Evolutionary conservation across 2,888 invertebrate species (phyloP), one percentile per base, ranked within the genome.

Genomic region (Diadegma fenestrale): DNA sequence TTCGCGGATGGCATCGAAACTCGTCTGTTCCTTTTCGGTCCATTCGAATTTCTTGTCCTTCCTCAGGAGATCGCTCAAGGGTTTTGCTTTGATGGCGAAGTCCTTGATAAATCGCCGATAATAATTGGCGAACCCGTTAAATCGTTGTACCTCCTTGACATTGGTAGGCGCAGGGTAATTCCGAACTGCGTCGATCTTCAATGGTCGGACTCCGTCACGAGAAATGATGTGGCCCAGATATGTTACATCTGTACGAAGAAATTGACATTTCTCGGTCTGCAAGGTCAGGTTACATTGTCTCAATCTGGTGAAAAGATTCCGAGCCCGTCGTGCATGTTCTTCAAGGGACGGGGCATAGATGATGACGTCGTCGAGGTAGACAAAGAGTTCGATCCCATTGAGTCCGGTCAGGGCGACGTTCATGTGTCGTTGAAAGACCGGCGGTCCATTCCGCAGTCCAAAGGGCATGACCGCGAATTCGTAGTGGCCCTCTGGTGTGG

Each of bases 231-330:
- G 66, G 12, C 66, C 43, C 33, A 63, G 33, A 7, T 63, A 63
- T 5, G 63, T 63, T 10, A 63, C 33, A 22, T 63, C 63, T 6
- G 63, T 63, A 17, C 63, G 63, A 33, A 63, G 33, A 17, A 63
- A 63, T 33, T 63, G 63, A 17, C 63, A 63, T 33, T 68, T 68
- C 14, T 68, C 66, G 14, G 66, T 41, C 10, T 64, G 64, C 10
- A 64, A 19, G 2, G 64, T 64, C 5, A 64, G 12, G 41, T 64
- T 64, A 19, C n/a, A 37, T 14, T 37, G 66, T 12, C 41, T 2
- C 7, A 66, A 22, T 7, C 66, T 8, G 8, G 17, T 66, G 22
- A 66, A 19, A 43, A 66, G 41, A 7, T 19, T 66, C 0, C 14
- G 8, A 41, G 41, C 41, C 8, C 66, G 7, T 43, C 66, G 2